Percentiles rank a stretch among this genome's conserved stretches.
Evolutionary conservation across 2,797 vertebrate species (phyloP).

Genomic region (Stomatorhinus walkeri): DNA sequence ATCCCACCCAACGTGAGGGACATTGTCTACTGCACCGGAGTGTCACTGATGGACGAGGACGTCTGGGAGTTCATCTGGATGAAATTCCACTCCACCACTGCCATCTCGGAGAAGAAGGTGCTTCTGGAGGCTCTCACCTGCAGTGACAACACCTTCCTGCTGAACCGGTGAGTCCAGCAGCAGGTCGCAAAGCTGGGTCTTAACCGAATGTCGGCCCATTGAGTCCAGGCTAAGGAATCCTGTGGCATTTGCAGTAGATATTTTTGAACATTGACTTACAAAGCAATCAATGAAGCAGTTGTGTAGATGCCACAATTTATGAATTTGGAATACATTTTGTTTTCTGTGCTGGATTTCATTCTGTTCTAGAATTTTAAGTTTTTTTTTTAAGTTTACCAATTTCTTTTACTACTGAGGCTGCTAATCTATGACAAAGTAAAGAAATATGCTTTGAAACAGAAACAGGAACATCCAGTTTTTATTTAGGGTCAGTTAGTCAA

Average conservation of each 20-base stretch:
- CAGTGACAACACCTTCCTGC: slow-evolving; percentile 87
- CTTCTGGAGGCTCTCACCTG: slow-evolving; percentile 94
- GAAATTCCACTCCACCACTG: slow-evolving; percentile 91
- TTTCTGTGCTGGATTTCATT: neutral
- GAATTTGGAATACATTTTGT: neutral
- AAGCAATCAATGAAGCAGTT: neutral
- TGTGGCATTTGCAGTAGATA: neutral
- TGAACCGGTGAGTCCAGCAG: slow-evolving; percentile 71
- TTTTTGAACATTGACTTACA: neutral
- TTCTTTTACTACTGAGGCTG: neutral
- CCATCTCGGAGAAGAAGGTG: slow-evolving; percentile 93
- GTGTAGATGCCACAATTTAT: neutral
- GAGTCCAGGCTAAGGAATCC: neutral
- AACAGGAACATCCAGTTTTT: neutral
- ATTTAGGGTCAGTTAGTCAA: neutral
- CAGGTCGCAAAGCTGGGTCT: neutral
- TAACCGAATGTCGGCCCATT: neutral
- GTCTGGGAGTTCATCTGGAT: slow-evolving; percentile 99
- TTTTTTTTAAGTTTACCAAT: neutral
- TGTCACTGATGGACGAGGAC: slow-evolving; percentile 93
- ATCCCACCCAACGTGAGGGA: slow-evolving; percentile 93
- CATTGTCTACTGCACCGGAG: slow-evolving; percentile 94
- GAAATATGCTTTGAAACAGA: neutral
- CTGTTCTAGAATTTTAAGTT: neutral
- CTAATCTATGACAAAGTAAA: neutral